These are phyloP conservation scores for Anthoscopus minutus DNA, from an alignment of 2,113 vertebrate species.

Conservation along the genomic window DNA sequence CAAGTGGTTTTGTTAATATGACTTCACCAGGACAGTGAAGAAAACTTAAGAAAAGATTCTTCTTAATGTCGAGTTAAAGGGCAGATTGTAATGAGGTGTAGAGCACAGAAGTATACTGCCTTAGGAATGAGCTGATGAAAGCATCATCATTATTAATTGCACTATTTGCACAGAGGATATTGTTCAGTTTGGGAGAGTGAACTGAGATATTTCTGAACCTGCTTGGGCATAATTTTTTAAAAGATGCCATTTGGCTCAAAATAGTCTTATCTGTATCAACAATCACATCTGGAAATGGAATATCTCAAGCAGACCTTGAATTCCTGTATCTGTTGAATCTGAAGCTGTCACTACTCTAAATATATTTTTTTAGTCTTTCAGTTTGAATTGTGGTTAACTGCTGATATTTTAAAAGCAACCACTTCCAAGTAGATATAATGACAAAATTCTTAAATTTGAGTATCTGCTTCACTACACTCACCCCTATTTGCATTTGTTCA, in stretches of 20 bases:
- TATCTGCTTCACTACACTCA: background rate
- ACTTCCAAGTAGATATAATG: background rate
- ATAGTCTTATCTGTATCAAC: background rate
- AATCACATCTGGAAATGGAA: background rate
- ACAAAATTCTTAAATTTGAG: background rate
- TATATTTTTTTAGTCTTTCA: background rate
- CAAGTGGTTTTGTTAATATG: background rate
- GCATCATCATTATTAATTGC: background rate
- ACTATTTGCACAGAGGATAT: background rate
- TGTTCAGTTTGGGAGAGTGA: background rate
- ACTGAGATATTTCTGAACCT: background rate
- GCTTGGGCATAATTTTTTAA: background rate
- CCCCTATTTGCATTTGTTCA: background rate
- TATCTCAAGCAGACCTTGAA: background rate
- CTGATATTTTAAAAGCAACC: background rate
- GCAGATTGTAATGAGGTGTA: background rate
- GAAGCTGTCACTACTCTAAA: background rate
- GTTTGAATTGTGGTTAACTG: background rate
- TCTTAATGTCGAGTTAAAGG: background rate
- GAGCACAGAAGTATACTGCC: background rate
- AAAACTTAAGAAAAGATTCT: background rate
- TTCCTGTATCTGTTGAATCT: background rate
- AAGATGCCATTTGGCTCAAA: background rate
- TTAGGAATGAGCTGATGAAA: background rate
- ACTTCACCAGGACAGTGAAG: background rate